Conservation (phyloP, 2,888 invertebrate genomes). For the Lasioglossum lativentre region DNA sequence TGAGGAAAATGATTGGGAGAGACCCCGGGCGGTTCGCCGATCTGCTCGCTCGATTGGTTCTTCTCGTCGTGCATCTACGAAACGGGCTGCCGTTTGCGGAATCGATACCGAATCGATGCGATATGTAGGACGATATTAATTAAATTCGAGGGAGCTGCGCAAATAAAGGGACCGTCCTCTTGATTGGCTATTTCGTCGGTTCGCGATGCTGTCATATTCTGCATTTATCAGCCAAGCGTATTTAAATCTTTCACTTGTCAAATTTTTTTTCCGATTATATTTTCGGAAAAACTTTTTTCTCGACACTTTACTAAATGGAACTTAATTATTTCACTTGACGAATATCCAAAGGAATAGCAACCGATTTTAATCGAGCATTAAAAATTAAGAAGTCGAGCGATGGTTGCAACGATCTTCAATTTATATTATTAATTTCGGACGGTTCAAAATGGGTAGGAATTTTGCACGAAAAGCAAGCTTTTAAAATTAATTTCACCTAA, state of each 20-base stretch:
- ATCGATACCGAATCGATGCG: not conserved
- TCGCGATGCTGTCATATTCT: not conserved
- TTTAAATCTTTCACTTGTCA: no score
- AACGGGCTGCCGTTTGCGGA: no score
- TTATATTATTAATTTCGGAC: not conserved
- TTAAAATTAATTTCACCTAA: not conserved
- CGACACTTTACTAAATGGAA: no score
- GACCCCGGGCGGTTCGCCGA: not conserved
- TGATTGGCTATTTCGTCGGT: not conserved
- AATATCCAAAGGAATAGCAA: no score
- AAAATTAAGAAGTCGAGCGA: no score
- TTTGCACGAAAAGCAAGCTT: not conserved
- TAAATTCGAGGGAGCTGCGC: not conserved
- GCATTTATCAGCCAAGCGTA: no score
- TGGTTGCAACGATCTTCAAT: not conserved
- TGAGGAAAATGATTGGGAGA: conserved; percentile 39
- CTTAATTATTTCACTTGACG: no score
- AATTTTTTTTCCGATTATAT: no score
- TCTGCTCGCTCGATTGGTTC: conserved; percentile 10
- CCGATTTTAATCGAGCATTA: no score
- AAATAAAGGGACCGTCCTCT: not conserved
- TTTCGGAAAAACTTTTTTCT: no score
- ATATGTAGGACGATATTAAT: not conserved
- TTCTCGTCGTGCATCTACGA: not conserved
- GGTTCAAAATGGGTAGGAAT: no score